Evolutionary conservation across 2,113 vertebrate genomes (phyloP), one percentile per base, ranked within the genome.

Genomic region (Bubo scandiacus): DNA sequence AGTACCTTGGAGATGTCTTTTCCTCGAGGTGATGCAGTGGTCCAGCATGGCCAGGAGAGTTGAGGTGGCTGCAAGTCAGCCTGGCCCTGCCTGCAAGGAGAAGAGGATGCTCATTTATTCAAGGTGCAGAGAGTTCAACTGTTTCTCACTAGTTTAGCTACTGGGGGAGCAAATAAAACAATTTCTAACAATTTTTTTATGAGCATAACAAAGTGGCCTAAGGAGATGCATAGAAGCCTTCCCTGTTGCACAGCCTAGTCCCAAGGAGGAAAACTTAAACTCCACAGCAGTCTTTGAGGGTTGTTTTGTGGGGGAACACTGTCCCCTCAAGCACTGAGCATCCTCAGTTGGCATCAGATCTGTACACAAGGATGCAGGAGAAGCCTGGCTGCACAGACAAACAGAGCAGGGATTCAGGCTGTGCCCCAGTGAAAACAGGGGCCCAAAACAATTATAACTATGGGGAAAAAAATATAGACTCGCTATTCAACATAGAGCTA

Each of bases 171-270:
- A 67, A 87, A 26, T 12, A 10, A 63, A 59, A 8, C 34, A 2
- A 15, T 34, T 82, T 34, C 68, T 51, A 86, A 80, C 55, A 40
- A 5, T 20, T 23, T 38, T 38, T 73, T 81, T 19, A 58, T 25
- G 15, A 59, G 16, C 15, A 2, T 26, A 63, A 43, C 13, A 4
- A 21, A 13, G 40, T 0, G 1, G 15, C 17, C 6, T 6, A 34
- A 65, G 20, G 47, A 52, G 43, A 30, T 2, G 4, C 38, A 32
- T 0, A 57, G 71, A 40, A 88, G 25, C 43, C 29, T 72, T 42
- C 74, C 18, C 47, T 3, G 0, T 4, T 7, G 27, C 23, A 47
- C 29, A 26, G 66, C 5, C 55, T 68, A 34, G 6, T 11, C 26
- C 75, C 12, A 38, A 72, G 73, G 2, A 72, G 45, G 59, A 51